Evolutionary conservation across 2,113 vertebrate species (phyloP), one percentile per base, ranked within the genome.

Genomic region (Oophaga pumilio): DNA sequence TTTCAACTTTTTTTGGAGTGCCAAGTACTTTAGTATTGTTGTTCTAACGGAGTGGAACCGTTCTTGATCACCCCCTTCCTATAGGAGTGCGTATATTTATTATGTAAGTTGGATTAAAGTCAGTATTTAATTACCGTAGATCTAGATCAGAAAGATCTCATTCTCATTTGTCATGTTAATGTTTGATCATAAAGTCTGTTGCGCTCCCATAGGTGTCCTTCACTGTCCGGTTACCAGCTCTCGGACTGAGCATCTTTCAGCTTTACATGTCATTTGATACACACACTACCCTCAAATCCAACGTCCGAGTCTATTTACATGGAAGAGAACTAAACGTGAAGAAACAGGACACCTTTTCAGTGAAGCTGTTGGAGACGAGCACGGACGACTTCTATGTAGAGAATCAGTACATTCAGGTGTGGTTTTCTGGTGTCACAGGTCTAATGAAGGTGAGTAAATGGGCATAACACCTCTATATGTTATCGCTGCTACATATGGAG

Each of bases 361-460:
- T 98, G 18, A 96, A 92, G 0, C n/a, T 97, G n/a, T 89, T 96
- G 49, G 94, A 94, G 0, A 90, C 95, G 0, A 92, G 95, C 22
- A 0, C 93, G 0, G 91, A 94, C 0, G 95, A 96, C 85, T 97
- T 99, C 76, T 96, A 96, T 91, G 92, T 99, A 90, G 96, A 95
- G 93, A 98, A 94, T 85, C 97, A 95, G 91, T 94, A 95, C 68
- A 92, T 98, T 90, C 96, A 93, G 17, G 95, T 97, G 88, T 96
- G 98, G 93, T 99, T 99, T 92, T 96, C 96, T 0, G 97, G 97
- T 82, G 93, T 57, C 85, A 98, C 96, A 0, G 97, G 98, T 18
- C 94, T 98, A 68, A 93, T 98, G 91, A 96, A 98, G 97, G 98
- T 95, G 87, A 93, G 87, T 24, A 8, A 50, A 71, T 12, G 60